phyloP scores from a whole-genome alignment of 2,797 vertebrate species.

The Lophius americanus region DNA sequence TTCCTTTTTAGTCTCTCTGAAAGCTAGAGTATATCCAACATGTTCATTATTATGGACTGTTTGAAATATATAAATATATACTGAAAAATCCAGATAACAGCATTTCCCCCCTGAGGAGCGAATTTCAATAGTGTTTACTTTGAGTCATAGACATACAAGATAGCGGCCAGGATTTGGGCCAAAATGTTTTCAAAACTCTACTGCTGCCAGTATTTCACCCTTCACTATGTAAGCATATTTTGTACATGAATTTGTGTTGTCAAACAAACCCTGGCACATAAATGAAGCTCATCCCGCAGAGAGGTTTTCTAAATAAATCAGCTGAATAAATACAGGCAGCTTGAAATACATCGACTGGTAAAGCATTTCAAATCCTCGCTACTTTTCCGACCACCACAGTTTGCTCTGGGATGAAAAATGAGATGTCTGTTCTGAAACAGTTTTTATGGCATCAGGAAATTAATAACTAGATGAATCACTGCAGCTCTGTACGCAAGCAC shows the following conservation, averaged over 20 bases:
- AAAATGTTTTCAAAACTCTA: slow-evolving; percentile 70
- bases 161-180: slow-evolving; percentile 68
- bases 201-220: slow-evolving; percentile 70
- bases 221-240: slow-evolving; percentile 75
- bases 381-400: slow-evolving; percentile 72
- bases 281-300: slow-evolving; percentile 78
- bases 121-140: slow-evolving; percentile 74
- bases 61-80: slow-evolving; percentile 37
- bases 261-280: slow-evolving; percentile 82
- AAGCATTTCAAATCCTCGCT: slow-evolving; percentile 82
- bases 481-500: slow-evolving; percentile 66
- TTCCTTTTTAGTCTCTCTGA: background rate
- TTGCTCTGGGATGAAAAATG: slow-evolving; percentile 80
- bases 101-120: slow-evolving; percentile 45
- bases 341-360: slow-evolving; percentile 79
- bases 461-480: slow-evolving; percentile 84
- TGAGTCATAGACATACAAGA: slow-evolving; percentile 58
- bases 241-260: slow-evolving; percentile 76
- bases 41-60: slow-evolving; percentile 32
- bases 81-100: slow-evolving; percentile 39
- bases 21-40: slow-evolving; percentile 24
- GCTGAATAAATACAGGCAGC: slow-evolving; percentile 79
- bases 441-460: slow-evolving; percentile 87
- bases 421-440: slow-evolving; percentile 82
- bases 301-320: slow-evolving; percentile 83